These are phyloP conservation scores for Nesogale talazaci DNA, from an alignment of 2,113 vertebrate genomes.

Conservation along the genomic window DNA sequence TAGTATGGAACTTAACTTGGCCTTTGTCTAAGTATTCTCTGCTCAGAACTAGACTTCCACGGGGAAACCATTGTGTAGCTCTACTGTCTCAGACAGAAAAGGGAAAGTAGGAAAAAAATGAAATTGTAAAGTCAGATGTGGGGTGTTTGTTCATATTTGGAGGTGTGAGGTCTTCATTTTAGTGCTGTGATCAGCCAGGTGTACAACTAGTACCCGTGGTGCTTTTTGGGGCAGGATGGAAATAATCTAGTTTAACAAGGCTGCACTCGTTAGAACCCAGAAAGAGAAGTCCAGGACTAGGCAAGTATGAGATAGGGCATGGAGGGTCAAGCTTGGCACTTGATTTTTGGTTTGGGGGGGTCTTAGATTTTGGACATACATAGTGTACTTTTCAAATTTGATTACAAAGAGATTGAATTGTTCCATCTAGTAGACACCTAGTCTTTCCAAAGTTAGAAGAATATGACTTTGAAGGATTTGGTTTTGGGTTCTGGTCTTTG, in stretches of 20 bases:
- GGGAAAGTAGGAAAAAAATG: neutral
- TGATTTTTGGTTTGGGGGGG: constrained; percentile 17
- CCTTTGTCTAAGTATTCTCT: neutral
- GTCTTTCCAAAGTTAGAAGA: neutral
- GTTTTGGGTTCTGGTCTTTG: constrained; percentile 34
- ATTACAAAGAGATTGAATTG: constrained; percentile 26
- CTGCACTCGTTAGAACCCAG: neutral
- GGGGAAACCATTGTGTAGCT: constrained; percentile 28
- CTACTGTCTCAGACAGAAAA: constrained; percentile 39
- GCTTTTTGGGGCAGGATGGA: neutral
- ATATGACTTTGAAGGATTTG: neutral
- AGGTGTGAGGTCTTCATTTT: neutral
- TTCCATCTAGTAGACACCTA: neutral
- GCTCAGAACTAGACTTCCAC: constrained; percentile 48
- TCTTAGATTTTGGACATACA: constrained; percentile 29
- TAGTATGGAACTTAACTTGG: constrained; percentile 11
- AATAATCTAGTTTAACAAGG: neutral
- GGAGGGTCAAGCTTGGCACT: neutral
- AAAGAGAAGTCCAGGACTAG: neutral
- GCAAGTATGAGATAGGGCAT: neutral
- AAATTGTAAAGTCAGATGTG: constrained; percentile 30
- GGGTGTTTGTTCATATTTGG: neutral
- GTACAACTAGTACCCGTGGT: neutral
- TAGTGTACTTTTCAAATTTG: constrained; percentile 48
- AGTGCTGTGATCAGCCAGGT: neutral